Conservation (phyloP, 2,113 vertebrate species). For the Oryzias melastigma region DNA sequence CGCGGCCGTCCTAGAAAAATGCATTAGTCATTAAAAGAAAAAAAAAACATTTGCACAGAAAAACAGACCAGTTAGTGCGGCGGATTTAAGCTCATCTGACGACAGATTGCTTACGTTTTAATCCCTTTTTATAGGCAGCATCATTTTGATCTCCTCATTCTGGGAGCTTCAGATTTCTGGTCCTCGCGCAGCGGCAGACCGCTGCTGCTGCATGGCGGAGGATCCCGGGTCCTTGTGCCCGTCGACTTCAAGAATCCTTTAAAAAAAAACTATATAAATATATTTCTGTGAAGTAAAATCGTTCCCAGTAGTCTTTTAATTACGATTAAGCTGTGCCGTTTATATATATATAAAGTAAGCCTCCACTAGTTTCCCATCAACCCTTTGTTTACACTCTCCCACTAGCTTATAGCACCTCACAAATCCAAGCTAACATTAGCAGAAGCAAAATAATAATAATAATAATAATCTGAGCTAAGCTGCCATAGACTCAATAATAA, state of each 20-base stretch:
- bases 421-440: too few relatives aligned
- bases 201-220: conserved; percentile 72
- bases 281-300: too few relatives aligned
- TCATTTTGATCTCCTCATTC: conserved; percentile 78
- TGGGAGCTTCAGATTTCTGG: conserved; percentile 77
- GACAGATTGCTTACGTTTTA: conserved; percentile 77
- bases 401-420: too few relatives aligned
- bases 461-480: too few relatives aligned
- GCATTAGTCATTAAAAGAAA: conserved; percentile 12
- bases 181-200: conserved; percentile 59
- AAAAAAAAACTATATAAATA: background rate
- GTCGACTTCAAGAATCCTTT: background rate
- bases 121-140: conserved; percentile 75
- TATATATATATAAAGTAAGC: too few relatives aligned
- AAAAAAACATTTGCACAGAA: conserved; percentile 24
- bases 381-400: too few relatives aligned
- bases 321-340: too few relatives aligned
- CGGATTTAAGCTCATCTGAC: conserved; percentile 60
- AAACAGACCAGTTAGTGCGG: conserved; percentile 47
- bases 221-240: conserved; percentile 69
- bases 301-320: too few relatives aligned
- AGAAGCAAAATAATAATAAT: too few relatives aligned
- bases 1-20: conserved; percentile 9
- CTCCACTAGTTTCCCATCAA: too few relatives aligned
- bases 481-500: too few relatives aligned